Evolutionary conservation across 2,888 invertebrate genomes (phyloP), one percentile per base, ranked within the genome.

Genomic region (Aelia acuminata): DNA sequence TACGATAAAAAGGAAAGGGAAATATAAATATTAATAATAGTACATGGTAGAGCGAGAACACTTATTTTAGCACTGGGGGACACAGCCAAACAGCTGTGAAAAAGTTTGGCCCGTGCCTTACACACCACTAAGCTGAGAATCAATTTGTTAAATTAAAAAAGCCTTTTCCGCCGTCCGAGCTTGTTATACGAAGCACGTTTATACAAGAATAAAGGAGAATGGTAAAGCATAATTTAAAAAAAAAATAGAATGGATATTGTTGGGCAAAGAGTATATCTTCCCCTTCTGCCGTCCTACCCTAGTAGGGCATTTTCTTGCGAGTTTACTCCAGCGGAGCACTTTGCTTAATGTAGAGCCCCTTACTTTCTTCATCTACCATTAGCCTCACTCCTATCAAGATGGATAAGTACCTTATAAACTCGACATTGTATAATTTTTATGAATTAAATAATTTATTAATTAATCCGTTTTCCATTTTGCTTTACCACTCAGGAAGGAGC

Each of bases 61-160:
- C n/a, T 53, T 53, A 53, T 53, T n/a, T 13, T 15, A 8, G 26
- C 57, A 15, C 2, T 26, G 1, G 26, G 18, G 35, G 18, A 13
- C 31, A 43, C 7, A 43, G 4, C 3, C 3, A 7, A 70, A 8
- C 63, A 70, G 63, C 63, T 70, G 35, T 2, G 31, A 70, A 31
- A 70, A 70, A 70, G 63, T 70, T 70, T 70, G 15, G 22, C 31
- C 7, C 63, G 20, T 70, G 35, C 31, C 63, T 31, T 31, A 35
- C 31, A 63, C 15, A 70, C 22, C 63, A 8, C 63, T 70, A 70
- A 70, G 35, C 63, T 70, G 63, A 35, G 63, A 35, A 70, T 70
- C 63, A 70, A 70, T 70, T 70, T 70, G 63, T 70, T 70, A 70
- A 70, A 70, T 70, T 70, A 70, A 70, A 70, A 70, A 70, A 35